Base-by-base conservation (phyloP, 2,888 invertebrate species). In the Troglohyphantes excavatus region DNA sequence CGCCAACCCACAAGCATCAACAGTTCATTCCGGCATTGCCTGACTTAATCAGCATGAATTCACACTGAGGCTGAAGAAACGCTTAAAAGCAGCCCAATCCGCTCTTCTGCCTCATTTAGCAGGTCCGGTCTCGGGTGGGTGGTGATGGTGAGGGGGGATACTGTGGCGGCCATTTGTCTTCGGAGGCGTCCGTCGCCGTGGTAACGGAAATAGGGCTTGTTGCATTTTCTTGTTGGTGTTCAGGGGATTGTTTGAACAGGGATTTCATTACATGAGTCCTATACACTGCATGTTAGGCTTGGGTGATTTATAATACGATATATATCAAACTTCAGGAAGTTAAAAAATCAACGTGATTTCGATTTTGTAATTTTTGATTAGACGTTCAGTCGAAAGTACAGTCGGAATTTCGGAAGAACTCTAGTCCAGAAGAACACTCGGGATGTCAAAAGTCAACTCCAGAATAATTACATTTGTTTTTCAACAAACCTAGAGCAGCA, bases 51-150 rank as follows among this genome's bases (percentile, higher is more conserved):
- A 85, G 65, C 76, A 59, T 68, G 76, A n/a, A 33, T 39, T 39
- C 59, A 59, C 76, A 76, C 76, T 59, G 76, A 68, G 85, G 59
- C 53, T n/a, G 17, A 85, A 76, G 76, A 76, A 68, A 59, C 68
- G 76, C 85, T 85, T 85, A 85, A 85, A 39, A 53, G 85, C 85
- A 68, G 85, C 76, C 65, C 59, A 73, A 84, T 53, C 84, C 65
- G 65, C 67, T 70, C 53, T 75, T 85, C 76, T 53, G 85, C 68
- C 85, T 85, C 85, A 85, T 85, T 85, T 68, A 61, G 59, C 70
- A 67, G 59, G 21, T 21, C n/a, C 73, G 53, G 53, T 53, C n/a
- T 9, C 2, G n/a, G 53, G n/a, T 17, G 53, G n/a, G 39, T 6
- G 17, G 53, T 53, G 59, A 59, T 85, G 67, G 59, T 65, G 83